These are phyloP conservation scores for Heterodera carotae DNA, from an alignment of 1,140 invertebrate species.

Conservation along the genomic window DNA sequence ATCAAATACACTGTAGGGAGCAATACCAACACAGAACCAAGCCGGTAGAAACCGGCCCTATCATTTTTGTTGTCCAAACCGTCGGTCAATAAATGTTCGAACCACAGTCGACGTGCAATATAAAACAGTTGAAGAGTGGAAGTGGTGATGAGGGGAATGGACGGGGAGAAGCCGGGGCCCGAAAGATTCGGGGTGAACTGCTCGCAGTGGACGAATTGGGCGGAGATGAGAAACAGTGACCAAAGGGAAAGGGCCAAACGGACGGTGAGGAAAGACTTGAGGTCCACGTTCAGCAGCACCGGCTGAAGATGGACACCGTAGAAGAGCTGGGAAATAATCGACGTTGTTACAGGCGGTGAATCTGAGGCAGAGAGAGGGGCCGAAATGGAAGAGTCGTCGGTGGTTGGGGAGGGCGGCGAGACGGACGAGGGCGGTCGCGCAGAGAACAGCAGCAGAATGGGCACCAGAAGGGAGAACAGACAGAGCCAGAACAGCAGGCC, in stretches of 20 bases:
- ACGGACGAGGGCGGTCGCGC: neutral
- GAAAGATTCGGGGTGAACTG: constrained; percentile 10
- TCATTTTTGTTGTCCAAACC: constrained; percentile 49
- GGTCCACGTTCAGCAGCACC: constrained; percentile 43
- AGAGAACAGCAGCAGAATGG: constrained; percentile 15
- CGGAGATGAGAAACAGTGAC: constrained; percentile 44
- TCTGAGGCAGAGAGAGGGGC: neutral
- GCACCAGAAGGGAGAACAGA: constrained; percentile 20
- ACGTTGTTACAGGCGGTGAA: constrained; percentile 14
- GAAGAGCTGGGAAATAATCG: constrained; percentile 43
- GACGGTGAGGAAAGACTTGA: constrained; percentile 50
- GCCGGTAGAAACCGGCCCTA: constrained; percentile 50
- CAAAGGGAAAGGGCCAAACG: constrained; percentile 44
- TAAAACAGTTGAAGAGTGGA: constrained; percentile 46
- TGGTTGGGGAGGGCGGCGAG: constrained; percentile 5
- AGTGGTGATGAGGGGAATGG: constrained; percentile 19
- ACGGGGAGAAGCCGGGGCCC: neutral
- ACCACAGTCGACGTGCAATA: constrained; percentile 39
- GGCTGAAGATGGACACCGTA: constrained; percentile 49
- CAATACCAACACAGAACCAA: constrained; percentile 52
- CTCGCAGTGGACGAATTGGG: constrained; percentile 39
- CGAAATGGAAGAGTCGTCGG: constrained; percentile 13
- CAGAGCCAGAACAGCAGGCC: constrained; percentile 34
- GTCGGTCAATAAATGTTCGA: constrained; percentile 32
- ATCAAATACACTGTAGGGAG: constrained; percentile 45